phyloP scores from a whole-genome alignment of 2,113 vertebrate genomes.

The Brachyhypopomus occidentalis region DNA sequence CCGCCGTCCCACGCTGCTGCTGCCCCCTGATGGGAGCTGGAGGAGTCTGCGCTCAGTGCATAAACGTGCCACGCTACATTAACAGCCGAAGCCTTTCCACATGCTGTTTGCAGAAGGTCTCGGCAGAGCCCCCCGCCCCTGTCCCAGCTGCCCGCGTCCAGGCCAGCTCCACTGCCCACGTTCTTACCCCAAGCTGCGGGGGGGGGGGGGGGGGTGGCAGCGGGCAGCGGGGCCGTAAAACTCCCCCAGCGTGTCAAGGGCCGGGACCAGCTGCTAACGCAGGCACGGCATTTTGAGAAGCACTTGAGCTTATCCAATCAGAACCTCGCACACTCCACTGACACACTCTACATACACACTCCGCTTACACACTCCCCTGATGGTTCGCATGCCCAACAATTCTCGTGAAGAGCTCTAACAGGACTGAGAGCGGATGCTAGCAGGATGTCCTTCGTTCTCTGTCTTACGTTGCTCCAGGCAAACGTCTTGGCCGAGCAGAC shows the following conservation, averaged over 20 bases:
- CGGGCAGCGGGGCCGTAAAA: constrained; percentile 36
- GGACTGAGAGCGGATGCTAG: constrained; percentile 5
- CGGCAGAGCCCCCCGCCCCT: constrained; percentile 59
- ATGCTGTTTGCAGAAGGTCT: constrained; percentile 75
- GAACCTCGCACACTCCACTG: not conserved
- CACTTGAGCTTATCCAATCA: constrained; percentile 47
- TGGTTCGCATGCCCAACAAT: not conserved
- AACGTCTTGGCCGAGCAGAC: constrained; percentile 3
- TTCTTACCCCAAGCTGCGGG: too few species aligned
- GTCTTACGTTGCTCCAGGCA: constrained; percentile 1
- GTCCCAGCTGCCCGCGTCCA: constrained; percentile 69
- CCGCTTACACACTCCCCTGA: not conserved
- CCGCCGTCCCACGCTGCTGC: constrained; percentile 38
- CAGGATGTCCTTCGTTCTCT: constrained; percentile 11
- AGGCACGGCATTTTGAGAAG: constrained; percentile 42
- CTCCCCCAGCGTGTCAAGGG: constrained; percentile 24
- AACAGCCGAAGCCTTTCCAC: constrained; percentile 73
- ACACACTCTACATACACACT: constrained; percentile 34
- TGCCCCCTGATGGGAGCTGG: constrained; percentile 64
- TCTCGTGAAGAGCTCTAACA: constrained; percentile 13
- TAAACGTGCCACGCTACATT: constrained; percentile 77
- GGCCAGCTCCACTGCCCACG: constrained; percentile 56
- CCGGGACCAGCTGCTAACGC: constrained; percentile 34
- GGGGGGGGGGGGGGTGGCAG: too few species aligned
- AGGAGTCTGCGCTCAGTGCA: constrained; percentile 63